phyloP scores from a whole-genome alignment of 2,113 vertebrate species.

The Tamias sibiricus region DNA sequence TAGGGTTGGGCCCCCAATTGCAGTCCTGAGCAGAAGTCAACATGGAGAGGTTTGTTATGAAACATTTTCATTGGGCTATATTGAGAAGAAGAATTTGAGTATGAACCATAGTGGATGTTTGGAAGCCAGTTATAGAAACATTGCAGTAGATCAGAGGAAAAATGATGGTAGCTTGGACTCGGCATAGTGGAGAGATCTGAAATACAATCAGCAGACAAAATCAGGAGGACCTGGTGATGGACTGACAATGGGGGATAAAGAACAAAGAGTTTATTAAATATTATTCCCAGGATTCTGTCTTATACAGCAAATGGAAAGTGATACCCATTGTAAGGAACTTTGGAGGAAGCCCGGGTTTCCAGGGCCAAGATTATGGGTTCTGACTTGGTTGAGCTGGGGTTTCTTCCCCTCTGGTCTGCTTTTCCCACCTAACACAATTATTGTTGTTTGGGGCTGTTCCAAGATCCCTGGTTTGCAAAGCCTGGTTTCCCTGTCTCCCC shows the following conservation, averaged over 20 bases:
- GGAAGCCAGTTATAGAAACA: neutral
- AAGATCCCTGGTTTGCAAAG: neutral
- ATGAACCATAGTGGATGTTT: neutral
- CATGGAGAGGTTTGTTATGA: neutral
- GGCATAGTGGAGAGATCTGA: neutral
- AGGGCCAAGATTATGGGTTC: neutral
- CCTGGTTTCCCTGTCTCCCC: neutral
- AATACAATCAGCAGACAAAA: neutral
- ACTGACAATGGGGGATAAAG: neutral
- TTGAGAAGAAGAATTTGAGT: neutral
- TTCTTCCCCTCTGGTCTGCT: neutral
- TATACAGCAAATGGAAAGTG: neutral
- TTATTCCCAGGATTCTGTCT: neutral
- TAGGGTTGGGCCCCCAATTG: neutral
- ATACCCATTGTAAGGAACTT: neutral
- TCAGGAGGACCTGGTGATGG: neutral
- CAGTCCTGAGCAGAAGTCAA: neutral
- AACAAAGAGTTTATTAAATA: neutral
- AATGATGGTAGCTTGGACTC: neutral
- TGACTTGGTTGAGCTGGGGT: neutral
- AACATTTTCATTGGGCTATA: neutral
- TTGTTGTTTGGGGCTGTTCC: neutral
- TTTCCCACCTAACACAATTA: neutral
- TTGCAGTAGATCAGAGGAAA: neutral
- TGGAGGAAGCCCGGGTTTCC: neutral